Base-by-base conservation (phyloP, 2,797 vertebrate species). In the Sebastes alutus region DNA sequence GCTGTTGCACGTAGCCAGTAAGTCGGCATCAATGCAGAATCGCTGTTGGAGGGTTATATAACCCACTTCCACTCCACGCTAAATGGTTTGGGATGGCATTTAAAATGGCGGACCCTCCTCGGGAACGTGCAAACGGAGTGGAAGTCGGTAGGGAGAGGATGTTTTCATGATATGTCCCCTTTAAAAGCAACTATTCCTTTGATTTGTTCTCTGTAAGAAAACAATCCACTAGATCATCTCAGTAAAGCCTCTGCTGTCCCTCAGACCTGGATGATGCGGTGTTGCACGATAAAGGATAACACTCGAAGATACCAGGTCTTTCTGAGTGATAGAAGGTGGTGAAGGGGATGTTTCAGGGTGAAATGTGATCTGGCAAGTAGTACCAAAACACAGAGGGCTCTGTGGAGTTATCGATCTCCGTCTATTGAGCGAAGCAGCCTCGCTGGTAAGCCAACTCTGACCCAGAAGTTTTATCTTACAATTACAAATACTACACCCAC, bases 351-450 rank as follows among this genome's bases (percentile, higher is more conserved):
- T 86, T 81, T 84, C 63, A 80, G 58, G 71, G 49, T 75, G 82
- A 84, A 90, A 89, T 75, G 75, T 23, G 68, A 91, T 84, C 75
- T 49, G 49, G 27, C 29, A 54, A 52, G 29, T 14, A 54, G 5
- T 12, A 46, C 68, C 73, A 62, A 68, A 58, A 54, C 69, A 30
- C 23, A 0, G 7, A 68, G 70, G 66, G 65, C 58, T 62, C 38
- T 56, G 2, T 63, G 64, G 58, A 77, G 75, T 56, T 75, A 92
- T 89, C 8, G 79, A 91, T 91, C 90, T 66, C 59, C 0, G 52
- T 56, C 75, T 82, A 67, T 29, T 55, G 63, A 81, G 59, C 18
- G 10, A 74, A 65, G 54, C 64, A 82, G 27, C 65, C 66, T 69
- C 54, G 49, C 61, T 83, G 81, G 63, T 70, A 80, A 72, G n/a